phyloP scores from a whole-genome alignment of 2,113 vertebrate species.

The Hyla sarda region DNA sequence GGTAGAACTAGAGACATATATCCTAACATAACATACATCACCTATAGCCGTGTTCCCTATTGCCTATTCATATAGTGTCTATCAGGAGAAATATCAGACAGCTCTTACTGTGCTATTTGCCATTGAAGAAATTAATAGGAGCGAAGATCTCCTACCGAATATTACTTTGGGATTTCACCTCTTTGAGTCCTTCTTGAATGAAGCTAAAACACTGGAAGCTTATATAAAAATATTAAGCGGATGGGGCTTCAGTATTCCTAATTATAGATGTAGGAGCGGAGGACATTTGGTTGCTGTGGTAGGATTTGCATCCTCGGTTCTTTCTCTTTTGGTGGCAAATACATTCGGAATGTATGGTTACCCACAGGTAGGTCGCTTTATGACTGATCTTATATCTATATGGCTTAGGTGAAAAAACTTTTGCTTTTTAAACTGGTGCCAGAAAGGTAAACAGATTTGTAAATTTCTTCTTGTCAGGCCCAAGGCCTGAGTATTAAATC shows the following conservation, averaged over 20 bases:
- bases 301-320: constrained; percentile 14
- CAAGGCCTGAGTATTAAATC: too few species aligned
- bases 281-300: constrained; percentile 1
- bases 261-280: constrained; percentile 13
- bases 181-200: constrained; percentile 19
- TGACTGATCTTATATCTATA: not conserved
- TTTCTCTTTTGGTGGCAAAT: constrained; percentile 22
- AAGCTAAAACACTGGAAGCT: not conserved
- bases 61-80: not conserved
- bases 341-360: constrained; percentile 38
- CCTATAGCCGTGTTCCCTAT: not conserved
- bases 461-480: too few species aligned
- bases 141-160: constrained; percentile 25
- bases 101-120: constrained; percentile 30
- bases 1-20: not conserved
- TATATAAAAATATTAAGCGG: constrained; percentile 31
- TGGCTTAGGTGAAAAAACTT: too few species aligned
- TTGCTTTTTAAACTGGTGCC: too few species aligned
- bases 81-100: constrained; percentile 24
- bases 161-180: constrained; percentile 32
- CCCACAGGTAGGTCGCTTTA: constrained; percentile 32
- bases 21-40: not conserved
- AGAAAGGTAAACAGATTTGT: too few species aligned
- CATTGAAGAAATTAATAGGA: constrained; percentile 47
- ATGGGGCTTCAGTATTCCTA: not conserved